A percentile compares a stretch with the other conserved stretches of the same genome.
These are phyloP conservation scores for Mesoligia furuncula DNA, from an alignment of 2,888 invertebrate genomes.

Conservation along the genomic window DNA sequence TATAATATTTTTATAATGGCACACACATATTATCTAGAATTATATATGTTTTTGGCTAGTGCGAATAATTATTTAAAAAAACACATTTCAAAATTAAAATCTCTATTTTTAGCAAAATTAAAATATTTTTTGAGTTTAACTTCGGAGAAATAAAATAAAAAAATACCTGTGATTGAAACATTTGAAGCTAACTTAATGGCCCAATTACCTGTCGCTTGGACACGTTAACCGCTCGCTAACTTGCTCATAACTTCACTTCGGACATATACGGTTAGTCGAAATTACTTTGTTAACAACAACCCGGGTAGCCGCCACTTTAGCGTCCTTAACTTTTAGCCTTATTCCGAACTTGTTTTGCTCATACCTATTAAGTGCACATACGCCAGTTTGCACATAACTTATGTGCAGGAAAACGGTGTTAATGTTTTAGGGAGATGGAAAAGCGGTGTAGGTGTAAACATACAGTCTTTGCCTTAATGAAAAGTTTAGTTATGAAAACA, in stretches of 20 bases:
- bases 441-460: not conserved
- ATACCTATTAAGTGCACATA: conserved; percentile 44
- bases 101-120: too few relatives aligned
- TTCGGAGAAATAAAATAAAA: not conserved
- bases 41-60: not conserved
- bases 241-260: conserved; percentile 59
- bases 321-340: conserved; percentile 45
- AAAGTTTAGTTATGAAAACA: conserved; percentile 20
- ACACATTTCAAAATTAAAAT: not conserved
- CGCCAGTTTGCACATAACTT: conserved; percentile 39
- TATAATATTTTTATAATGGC: not conserved
- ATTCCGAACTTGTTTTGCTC: conserved; percentile 49
- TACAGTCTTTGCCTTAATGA: not conserved
- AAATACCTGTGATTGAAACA: conserved; percentile 12
- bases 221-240: conserved; percentile 52
- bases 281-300: conserved; percentile 56
- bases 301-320: conserved; percentile 54
- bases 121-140: not conserved
- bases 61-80: too few relatives aligned
- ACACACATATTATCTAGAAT: not conserved
- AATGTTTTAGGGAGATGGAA: conserved; percentile 31
- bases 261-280: conserved; percentile 47
- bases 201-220: conserved; percentile 51
- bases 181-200: conserved; percentile 41
- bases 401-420: conserved; percentile 30